Percentiles rank a stretch among this genome's conserved stretches.
Evolutionary conservation across 2,113 vertebrate species (phyloP).

Genomic region (Hemibagrus wyckioides): DNA sequence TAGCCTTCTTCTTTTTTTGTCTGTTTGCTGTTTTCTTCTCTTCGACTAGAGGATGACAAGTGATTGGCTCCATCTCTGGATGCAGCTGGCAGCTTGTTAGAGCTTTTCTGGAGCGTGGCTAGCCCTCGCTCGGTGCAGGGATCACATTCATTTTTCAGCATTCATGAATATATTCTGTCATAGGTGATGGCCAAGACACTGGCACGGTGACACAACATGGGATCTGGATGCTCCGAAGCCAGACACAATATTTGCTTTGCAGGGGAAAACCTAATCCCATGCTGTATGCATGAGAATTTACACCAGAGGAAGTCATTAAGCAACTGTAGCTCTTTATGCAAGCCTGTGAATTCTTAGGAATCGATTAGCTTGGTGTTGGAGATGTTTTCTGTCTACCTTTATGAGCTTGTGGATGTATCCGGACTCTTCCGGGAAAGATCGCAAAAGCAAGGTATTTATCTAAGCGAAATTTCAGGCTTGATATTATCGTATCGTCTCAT

Average conservation of each 20-base stretch:
- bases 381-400: background rate
- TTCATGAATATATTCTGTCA: conserved; percentile 22
- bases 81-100: conserved; percentile 33
- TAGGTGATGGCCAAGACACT: background rate
- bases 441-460: background rate
- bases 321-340: background rate
- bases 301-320: background rate
- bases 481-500: too few relatives aligned
- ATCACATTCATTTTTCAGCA: conserved; percentile 21
- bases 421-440: background rate
- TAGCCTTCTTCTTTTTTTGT: background rate
- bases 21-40: conserved; percentile 24
- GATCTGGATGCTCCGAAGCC: background rate
- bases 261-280: background rate
- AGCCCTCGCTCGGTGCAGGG: background rate
- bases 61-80: background rate
- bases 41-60: background rate
- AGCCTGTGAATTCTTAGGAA: background rate
- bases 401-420: background rate
- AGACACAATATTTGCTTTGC: background rate
- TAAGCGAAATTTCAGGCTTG: too few relatives aligned
- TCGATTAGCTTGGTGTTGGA: background rate
- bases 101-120: background rate
- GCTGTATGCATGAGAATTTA: background rate
- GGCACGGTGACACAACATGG: background rate